These are phyloP conservation scores for Abrostola tripartita DNA, from an alignment of 2,888 invertebrate genomes.

Conservation along the genomic window DNA sequence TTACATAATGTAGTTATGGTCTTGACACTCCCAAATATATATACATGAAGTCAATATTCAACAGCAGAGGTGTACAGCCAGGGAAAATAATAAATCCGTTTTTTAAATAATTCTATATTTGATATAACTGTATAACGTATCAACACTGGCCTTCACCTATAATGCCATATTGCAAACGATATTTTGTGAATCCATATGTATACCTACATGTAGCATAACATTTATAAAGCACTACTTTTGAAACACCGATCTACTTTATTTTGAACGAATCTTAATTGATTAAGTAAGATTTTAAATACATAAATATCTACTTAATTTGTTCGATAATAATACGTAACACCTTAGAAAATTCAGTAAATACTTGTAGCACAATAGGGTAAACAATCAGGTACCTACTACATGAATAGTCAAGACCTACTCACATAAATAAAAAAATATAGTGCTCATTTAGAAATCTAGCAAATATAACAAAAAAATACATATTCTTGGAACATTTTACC, in stretches of 20 bases:
- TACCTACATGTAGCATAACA: constrained; percentile 55
- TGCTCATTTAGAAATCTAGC: constrained; percentile 28
- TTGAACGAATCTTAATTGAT: constrained; percentile 19
- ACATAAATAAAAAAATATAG: constrained; percentile 40
- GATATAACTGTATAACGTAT: constrained; percentile 56
- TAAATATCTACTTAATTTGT: constrained; percentile 44
- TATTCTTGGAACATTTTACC: constrained; percentile 50
- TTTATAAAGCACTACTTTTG: constrained; percentile 53
- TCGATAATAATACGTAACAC: constrained; percentile 44
- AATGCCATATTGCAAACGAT: constrained; percentile 53
- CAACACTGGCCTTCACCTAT: constrained; percentile 55
- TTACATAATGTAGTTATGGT: no score
- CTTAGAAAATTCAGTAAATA: constrained; percentile 21
- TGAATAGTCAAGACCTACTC: constrained; percentile 37
- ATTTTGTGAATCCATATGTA: constrained; percentile 41
- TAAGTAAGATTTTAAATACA: constrained; percentile 22
- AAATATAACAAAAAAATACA: constrained; percentile 31
- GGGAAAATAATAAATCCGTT: constrained; percentile 21
- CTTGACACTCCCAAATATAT: no score
- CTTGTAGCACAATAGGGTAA: constrained; percentile 28
- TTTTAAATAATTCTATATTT: constrained; percentile 66
- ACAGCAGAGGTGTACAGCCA: not conserved
- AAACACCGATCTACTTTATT: constrained; percentile 48
- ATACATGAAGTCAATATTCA: constrained; percentile 12
- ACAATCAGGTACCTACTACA: constrained; percentile 55